Evolutionary conservation across 2,113 vertebrate species (phyloP).

Genomic region (Dromaius novaehollandiae): DNA sequence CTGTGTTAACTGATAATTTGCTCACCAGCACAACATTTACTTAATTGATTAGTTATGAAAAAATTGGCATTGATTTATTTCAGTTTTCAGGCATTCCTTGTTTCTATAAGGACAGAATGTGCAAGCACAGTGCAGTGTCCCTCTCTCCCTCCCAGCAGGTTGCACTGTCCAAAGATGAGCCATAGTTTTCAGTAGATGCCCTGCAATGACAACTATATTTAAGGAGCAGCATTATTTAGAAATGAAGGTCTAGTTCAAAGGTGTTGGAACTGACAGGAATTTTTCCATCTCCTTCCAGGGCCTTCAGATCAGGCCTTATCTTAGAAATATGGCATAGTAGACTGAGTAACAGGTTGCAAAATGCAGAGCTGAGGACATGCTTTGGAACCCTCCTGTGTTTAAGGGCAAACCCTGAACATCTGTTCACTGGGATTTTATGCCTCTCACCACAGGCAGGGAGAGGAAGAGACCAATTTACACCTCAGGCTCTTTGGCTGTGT

Average conservation of each 20-base stretch:
- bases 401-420: background rate
- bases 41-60: too few species aligned
- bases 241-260: background rate
- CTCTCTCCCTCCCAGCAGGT: background rate
- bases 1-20: background rate
- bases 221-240: background rate
- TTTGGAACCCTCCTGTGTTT: background rate
- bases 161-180: background rate
- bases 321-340: background rate
- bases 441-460: background rate
- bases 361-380: background rate
- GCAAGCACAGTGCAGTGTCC: background rate
- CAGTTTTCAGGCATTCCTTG: background rate
- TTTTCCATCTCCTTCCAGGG: background rate
- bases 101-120: background rate
- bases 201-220: background rate
- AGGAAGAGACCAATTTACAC: background rate
- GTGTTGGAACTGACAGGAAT: background rate
- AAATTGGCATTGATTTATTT: constrained; percentile 16
- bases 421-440: background rate
- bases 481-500: background rate
- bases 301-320: background rate
- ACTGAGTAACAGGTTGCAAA: background rate
- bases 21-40: too few species aligned
- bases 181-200: background rate